Conservation (phyloP, 1,140 invertebrate species). For the Aethina tumida region DNA sequence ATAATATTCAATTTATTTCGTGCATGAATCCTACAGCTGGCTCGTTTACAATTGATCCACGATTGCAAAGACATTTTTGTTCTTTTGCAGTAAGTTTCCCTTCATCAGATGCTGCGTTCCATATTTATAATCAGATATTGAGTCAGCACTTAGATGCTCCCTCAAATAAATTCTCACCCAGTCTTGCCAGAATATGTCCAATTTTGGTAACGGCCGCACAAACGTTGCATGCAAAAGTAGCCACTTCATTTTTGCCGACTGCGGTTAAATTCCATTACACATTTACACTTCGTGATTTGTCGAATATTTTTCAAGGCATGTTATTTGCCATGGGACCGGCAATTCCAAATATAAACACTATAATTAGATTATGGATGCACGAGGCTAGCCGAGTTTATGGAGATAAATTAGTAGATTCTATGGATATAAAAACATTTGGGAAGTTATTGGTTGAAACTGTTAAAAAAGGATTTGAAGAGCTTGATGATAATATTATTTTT, state of each 20-base stretch:
- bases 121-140: slow-evolving; percentile 77
- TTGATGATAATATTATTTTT: slow-evolving; percentile 54
- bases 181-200: slow-evolving; percentile 48
- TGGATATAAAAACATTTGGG: slow-evolving; percentile 63
- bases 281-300: slow-evolving; percentile 86
- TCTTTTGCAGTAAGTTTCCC: slow-evolving; percentile 87
- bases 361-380: slow-evolving; percentile 80
- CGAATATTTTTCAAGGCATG: slow-evolving; percentile 84
- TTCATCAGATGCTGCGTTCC: slow-evolving; percentile 63
- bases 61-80: slow-evolving; percentile 86
- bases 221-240: slow-evolving; percentile 65
- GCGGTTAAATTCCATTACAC: slow-evolving; percentile 92
- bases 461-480: slow-evolving; percentile 73
- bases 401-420: slow-evolving; percentile 75
- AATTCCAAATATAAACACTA: slow-evolving; percentile 53
- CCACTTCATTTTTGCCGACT: slow-evolving; percentile 73
- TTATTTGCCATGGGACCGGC: slow-evolving; percentile 77
- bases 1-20: slow-evolving; percentile 87
- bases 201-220: slow-evolving; percentile 63
- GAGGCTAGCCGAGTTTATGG: slow-evolving; percentile 82
- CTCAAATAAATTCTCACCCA: slow-evolving; percentile 51
- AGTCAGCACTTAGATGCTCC: slow-evolving; percentile 64
- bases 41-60: slow-evolving; percentile 85
- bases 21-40: slow-evolving; percentile 96
- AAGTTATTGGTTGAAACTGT: slow-evolving; percentile 67